Percentiles rank a stretch among this genome's conserved stretches.
These are phyloP conservation scores for Malthinus flaveolus DNA, from an alignment of 2,888 invertebrate species.

Conservation along the genomic window DNA sequence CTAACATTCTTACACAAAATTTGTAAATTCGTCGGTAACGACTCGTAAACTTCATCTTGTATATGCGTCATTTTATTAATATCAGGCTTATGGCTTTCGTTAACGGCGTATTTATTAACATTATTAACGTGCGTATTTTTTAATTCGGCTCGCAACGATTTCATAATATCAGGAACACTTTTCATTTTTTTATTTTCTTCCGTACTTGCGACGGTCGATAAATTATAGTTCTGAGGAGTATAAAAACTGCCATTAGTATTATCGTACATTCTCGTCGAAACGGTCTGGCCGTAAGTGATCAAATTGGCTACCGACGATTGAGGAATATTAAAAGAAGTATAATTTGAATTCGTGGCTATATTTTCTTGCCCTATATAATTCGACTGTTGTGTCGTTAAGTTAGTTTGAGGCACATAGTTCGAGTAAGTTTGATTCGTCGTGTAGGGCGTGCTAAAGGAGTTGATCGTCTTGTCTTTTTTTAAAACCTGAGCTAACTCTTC, in stretches of 20 bases:
- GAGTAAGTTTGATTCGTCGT: constrained; percentile 22
- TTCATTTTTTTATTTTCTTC: constrained; percentile 40
- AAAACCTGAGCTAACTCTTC: constrained; percentile 84
- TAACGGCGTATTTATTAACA: constrained; percentile 28
- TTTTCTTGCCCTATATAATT: constrained; percentile 23
- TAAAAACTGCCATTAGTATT: constrained; percentile 36
- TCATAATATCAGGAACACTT: constrained; percentile 76
- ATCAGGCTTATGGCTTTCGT: constrained; percentile 13
- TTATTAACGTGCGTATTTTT: constrained; percentile 45
- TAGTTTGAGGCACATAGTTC: constrained; percentile 25
- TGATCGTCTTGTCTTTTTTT: constrained; percentile 46
- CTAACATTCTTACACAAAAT: constrained; percentile 73
- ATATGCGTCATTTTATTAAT: constrained; percentile 31
- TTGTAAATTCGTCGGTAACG: constrained; percentile 61
- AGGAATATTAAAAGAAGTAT: constrained; percentile 12
- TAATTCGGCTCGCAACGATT: constrained; percentile 72
- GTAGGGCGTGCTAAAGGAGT: constrained; percentile 21
- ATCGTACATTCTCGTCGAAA: constrained; percentile 24
- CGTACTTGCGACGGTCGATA: neutral
- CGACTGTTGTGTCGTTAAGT: constrained; percentile 28
- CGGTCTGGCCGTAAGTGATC: constrained; percentile 14
- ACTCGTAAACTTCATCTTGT: constrained; percentile 51
- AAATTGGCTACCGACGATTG: constrained; percentile 3
- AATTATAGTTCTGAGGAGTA: constrained; percentile 23
- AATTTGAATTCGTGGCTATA: constrained; percentile 8